phyloP scores from a whole-genome alignment of 1,140 invertebrate species.

The Ditylenchus dipsaci region DNA sequence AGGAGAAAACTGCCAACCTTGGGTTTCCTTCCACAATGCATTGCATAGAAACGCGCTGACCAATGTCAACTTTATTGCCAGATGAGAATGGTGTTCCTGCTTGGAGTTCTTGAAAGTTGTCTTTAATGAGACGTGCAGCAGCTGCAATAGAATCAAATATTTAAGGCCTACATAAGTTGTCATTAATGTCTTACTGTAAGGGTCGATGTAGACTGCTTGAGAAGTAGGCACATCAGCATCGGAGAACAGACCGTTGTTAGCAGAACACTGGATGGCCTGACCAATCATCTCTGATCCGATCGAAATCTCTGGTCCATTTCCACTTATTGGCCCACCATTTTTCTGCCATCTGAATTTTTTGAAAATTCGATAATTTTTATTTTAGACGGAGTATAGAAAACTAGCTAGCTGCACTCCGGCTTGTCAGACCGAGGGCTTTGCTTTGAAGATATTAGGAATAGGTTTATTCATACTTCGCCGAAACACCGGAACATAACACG shows the following conservation, averaged over 20 bases:
- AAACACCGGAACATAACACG: no score
- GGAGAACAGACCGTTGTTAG: slow-evolving; percentile 54
- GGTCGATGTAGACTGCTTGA: slow-evolving; percentile 56
- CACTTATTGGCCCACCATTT: slow-evolving; percentile 50
- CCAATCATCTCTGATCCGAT: slow-evolving; percentile 58
- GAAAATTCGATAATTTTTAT: no score
- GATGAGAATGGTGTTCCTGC: slow-evolving; percentile 39
- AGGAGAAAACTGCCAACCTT: not conserved
- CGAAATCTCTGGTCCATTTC: slow-evolving; percentile 54
- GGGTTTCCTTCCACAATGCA: slow-evolving; percentile 53
- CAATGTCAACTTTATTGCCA: slow-evolving; percentile 54
- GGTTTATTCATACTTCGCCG: no score
- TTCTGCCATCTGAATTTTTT: slow-evolving; percentile 57
- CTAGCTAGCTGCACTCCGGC: no score
- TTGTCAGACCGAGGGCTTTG: no score
- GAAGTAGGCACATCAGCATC: slow-evolving; percentile 50
- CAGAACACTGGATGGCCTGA: slow-evolving; percentile 53
- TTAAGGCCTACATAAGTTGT: no score
- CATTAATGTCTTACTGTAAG: slow-evolving; percentile 54
- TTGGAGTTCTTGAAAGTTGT: slow-evolving; percentile 52
- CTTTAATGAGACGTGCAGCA: slow-evolving; percentile 47
- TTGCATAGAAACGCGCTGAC: slow-evolving; percentile 44
- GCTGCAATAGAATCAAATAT: slow-evolving; percentile 36
- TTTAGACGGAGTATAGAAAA: no score
- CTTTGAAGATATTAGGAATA: no score